These are phyloP conservation scores for Artibeus lituratus DNA, from an alignment of 2,797 vertebrate genomes.

Conservation along the genomic window DNA sequence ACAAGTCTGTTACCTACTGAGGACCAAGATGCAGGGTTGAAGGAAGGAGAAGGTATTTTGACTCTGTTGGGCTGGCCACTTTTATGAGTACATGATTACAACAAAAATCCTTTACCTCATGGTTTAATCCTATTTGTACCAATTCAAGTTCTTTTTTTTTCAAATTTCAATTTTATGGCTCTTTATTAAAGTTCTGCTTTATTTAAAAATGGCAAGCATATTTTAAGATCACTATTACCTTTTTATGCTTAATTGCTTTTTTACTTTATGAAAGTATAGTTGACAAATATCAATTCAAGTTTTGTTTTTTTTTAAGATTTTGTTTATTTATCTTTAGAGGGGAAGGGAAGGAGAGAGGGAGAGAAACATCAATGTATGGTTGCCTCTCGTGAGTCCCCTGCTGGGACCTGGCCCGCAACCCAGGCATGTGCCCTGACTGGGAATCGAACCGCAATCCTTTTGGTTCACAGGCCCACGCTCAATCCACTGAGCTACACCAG, in stretches of 20 bases:
- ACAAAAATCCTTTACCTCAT: not conserved
- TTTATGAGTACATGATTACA: not conserved
- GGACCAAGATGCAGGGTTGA: not conserved
- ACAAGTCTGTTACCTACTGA: not conserved
- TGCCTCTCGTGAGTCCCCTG: too few relatives aligned
- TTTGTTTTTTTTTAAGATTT: too few relatives aligned
- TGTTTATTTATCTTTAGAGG: too few relatives aligned
- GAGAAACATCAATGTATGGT: too few relatives aligned
- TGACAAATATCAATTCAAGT: not conserved
- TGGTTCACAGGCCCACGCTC: too few relatives aligned
- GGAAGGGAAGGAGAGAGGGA: too few relatives aligned
- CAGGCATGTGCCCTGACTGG: too few relatives aligned
- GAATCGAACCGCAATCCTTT: too few relatives aligned
- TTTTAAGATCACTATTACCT: not conserved
- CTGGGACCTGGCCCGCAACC: too few relatives aligned
- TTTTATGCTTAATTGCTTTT: not conserved
- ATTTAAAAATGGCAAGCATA: not conserved
- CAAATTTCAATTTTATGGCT: not conserved
- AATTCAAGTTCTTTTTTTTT: not conserved
- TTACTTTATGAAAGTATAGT: not conserved
- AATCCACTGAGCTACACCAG: too few relatives aligned
- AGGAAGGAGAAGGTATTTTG: not conserved
- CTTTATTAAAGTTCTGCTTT: not conserved
- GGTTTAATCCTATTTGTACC: not conserved
- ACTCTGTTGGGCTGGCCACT: not conserved